Conservation (phyloP, 2,797 vertebrate genomes). For the Epinephelus awoara region DNA sequence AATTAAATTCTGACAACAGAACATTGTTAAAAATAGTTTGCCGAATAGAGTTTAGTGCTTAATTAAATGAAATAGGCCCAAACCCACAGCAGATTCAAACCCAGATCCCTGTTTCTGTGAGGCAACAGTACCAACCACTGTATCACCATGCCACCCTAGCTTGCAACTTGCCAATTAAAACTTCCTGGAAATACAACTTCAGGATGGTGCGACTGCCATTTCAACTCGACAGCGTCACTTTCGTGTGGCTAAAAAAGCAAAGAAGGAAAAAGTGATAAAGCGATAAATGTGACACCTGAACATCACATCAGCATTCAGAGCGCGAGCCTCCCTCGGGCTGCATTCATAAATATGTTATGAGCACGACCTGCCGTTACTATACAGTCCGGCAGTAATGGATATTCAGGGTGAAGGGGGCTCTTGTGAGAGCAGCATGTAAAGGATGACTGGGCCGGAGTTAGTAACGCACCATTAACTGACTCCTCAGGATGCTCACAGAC, state of each 20-base stretch:
- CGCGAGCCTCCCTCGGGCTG: conserved; percentile 45
- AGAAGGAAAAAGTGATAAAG: conserved; percentile 22
- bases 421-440: conserved; percentile 76
- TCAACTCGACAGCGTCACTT: background rate
- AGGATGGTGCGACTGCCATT: background rate
- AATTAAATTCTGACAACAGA: too few relatives aligned
- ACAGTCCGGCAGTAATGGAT: conserved; percentile 69
- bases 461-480: conserved; percentile 73
- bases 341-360: conserved; percentile 75
- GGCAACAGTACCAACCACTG: too few relatives aligned
- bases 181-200: background rate
- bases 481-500: conserved; percentile 55
- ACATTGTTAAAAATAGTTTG: too few relatives aligned
- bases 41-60: background rate
- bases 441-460: conserved; percentile 72
- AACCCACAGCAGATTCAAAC: too few relatives aligned
- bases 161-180: background rate
- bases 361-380: conserved; percentile 40
- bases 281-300: conserved; percentile 44
- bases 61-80: background rate
- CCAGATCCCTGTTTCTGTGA: too few relatives aligned
- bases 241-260: conserved; percentile 4
- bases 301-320: conserved; percentile 64
- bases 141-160: too few relatives aligned
- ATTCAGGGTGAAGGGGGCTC: conserved; percentile 65